Evolutionary conservation across 2,113 vertebrate genomes (phyloP).

Genomic region (Lycocorax pyrrhopterus): DNA sequence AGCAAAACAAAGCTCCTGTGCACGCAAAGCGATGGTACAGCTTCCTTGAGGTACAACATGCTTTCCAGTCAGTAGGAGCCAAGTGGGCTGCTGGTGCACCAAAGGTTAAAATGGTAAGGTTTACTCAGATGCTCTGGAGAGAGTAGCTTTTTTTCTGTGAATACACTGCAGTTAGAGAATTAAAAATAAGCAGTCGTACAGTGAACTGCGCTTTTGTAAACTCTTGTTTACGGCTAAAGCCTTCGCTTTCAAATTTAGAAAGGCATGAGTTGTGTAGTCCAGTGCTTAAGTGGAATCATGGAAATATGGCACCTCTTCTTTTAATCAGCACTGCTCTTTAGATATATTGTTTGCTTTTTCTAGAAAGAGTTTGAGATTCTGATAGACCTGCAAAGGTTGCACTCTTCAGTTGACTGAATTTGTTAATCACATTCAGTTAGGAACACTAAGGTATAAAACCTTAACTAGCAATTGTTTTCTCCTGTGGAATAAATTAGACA

Average conservation of each 20-base stretch:
- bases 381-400: neutral
- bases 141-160: neutral
- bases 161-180: neutral
- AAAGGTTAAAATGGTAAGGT: conserved; percentile 69
- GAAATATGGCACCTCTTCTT: neutral
- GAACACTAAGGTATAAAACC: neutral
- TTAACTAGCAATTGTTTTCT: neutral
- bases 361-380: neutral
- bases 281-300: neutral
- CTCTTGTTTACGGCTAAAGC: neutral
- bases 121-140: neutral
- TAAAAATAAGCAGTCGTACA: neutral
- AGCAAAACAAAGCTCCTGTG: conserved; percentile 72
- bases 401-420: neutral
- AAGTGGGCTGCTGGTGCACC: conserved; percentile 71
- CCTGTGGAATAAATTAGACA: neutral
- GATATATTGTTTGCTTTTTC: neutral
- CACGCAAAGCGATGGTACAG: conserved; percentile 88
- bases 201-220: neutral
- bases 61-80: conserved; percentile 80
- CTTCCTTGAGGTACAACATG: conserved; percentile 83
- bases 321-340: neutral
- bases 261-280: neutral
- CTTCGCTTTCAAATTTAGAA: neutral
- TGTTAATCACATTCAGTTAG: neutral